Evolutionary conservation across 2,888 invertebrate species (phyloP), one percentile per base, ranked within the genome.

Genomic region (Smittia aterrima): DNA sequence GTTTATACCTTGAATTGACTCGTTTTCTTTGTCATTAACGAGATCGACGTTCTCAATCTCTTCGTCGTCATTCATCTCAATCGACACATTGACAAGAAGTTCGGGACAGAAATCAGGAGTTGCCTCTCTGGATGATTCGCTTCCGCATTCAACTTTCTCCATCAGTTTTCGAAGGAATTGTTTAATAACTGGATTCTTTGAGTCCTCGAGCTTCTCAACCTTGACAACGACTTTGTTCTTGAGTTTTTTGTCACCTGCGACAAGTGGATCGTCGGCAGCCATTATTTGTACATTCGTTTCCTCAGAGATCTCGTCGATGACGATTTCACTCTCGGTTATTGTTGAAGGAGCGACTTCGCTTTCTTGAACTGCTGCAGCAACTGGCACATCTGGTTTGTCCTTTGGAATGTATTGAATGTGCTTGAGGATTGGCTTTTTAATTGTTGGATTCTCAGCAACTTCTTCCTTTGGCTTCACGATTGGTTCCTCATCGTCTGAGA

Each of bases 401-500:
- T 47, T 47, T 11, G 47, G n/a, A 16, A 16, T 13, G n/a, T 64
- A 64, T 27, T 64, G 64, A 64, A 64, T 64, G 27, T 64, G 64
- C 64, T 64, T 64, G n/a, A 64, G 1, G 1, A 64, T 27, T n/a
- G 64, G 64, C n/a, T 27, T 64, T n/a, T 64, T 64, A 11, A 64
- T 16, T 25, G 64, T 25, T 6, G 27, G 2, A 18, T 2, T 18
- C 11, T 16, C 53, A n/a, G 53, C 6, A 22, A 58, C 58, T 22
- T 58, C 58, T 22, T 18, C 58, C 25, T 64, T 64, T 13, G 13
- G 27, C 13, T 64, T 64, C 64, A n/a, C 1, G 7, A 4, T 13
- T 11, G 25, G 24, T 22, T 64, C 82, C 20, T 82, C 83, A 74
- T 81, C 80, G 73, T 83, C 83, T 0, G 83, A 83, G 76, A 82